Evolutionary conservation across 2,113 vertebrate species (phyloP), one percentile per base, ranked within the genome.

Genomic region (Prionailurus bengalensis): DNA sequence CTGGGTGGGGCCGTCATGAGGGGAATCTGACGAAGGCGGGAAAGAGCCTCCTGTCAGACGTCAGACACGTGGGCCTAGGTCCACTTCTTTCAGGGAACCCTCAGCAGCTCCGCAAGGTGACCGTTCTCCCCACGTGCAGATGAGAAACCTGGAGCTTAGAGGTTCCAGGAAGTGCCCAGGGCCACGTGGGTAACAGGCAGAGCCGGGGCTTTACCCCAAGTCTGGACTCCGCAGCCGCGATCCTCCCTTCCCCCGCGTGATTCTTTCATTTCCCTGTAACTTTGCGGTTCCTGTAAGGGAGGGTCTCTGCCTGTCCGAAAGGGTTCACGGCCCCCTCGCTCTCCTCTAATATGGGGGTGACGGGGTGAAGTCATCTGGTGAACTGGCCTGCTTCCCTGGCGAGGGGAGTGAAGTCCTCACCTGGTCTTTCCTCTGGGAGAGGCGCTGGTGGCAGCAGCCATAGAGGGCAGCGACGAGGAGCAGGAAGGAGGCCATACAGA

Each of bases 371-470:
- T 12, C 81, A 3, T 4, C 94, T 8, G 36, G 74, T 10, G 25
- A 31, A 1, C 13, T 4, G 70, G 68, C 12, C 80, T 23, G 21
- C 29, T 78, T 33, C 76, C 74, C 89, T 5, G 25, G 45, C 79
- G 7, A 5, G 21, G 45, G 79, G 7, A 29, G 29, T n/a, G 39
- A 39, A 2, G 19, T 0, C 5, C 81, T 96, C 80, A 99, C 99
- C 98, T 99, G 99, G 58, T 99, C 99, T 97, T 99, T 99, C 97
- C 98, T 98, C 0, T 98, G 99, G 63, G 99, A 98, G 76, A 99
- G 95, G 27, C 98, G 99, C 97, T 99, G 99, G 98, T 99, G 99
- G 97, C 99, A 99, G 96, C 99, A 99, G 97, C 99, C 99, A 0
- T 99, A 99, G 95, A 99, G 98, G 85, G 99, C 98, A 0, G 99